These are phyloP conservation scores for Augochlora pura DNA, from an alignment of 1,140 invertebrate genomes.

Conservation along the genomic window DNA sequence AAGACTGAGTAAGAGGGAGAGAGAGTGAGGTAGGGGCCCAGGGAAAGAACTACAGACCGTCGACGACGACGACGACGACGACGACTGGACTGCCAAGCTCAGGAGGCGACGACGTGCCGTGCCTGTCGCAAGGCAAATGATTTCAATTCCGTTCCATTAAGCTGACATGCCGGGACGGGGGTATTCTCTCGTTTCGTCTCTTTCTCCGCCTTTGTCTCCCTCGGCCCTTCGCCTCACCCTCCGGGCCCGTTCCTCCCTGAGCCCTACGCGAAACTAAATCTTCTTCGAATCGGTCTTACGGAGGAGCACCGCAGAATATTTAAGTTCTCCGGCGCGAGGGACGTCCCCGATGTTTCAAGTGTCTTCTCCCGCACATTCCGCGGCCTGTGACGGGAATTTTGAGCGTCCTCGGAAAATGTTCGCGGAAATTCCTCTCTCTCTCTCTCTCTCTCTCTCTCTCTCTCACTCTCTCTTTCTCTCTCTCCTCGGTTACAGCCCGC, in stretches of 20 bases:
- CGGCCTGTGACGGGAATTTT: constrained; percentile 43
- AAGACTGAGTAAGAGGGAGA: background rate
- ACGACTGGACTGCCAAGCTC: constrained; percentile 60
- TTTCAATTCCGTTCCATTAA: constrained; percentile 68
- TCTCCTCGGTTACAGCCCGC: constrained; percentile 1
- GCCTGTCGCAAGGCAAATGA: constrained; percentile 64
- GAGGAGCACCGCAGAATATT: constrained; percentile 57
- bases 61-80: constrained; percentile 8
- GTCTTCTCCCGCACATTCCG: constrained; percentile 24
- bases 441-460: no score
- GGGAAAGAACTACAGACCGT: constrained; percentile 21
- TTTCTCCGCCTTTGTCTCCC: constrained; percentile 15
- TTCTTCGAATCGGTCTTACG: constrained; percentile 54
- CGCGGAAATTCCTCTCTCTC: constrained; percentile 4
- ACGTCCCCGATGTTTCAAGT: constrained; percentile 34
- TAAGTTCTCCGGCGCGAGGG: constrained; percentile 30
- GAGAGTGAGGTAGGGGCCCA: background rate
- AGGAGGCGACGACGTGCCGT: constrained; percentile 58
- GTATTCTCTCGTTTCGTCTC: constrained; percentile 29
- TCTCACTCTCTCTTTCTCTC: no score
- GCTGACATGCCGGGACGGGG: constrained; percentile 48
- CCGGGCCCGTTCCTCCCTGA: no score
- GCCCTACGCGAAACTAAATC: constrained; percentile 54
- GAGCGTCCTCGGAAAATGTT: constrained; percentile 38
- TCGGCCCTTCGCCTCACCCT: background rate